Evolutionary conservation across 2,888 invertebrate genomes (phyloP), one percentile per base, ranked within the genome.

Genomic region (Nymphalis polychloros): DNA sequence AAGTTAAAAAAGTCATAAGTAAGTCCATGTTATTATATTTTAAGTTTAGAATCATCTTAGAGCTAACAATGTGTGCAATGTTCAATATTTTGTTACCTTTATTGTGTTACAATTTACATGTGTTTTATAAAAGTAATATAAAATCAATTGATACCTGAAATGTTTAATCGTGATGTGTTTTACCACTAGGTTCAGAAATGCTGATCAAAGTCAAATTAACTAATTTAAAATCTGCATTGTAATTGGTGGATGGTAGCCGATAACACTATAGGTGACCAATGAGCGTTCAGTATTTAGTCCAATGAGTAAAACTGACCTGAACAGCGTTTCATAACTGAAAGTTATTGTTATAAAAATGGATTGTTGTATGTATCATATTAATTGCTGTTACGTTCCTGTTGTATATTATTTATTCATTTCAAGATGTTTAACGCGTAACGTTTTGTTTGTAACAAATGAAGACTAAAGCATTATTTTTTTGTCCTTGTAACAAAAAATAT

Each of bases 11-110:
- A 31, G n/a, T 16, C 13, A 23, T 16, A 23, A 53, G 16, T 23
- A 20, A 31, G 53, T 55, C 53, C 27, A 55, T 17, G 31, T n/a
- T 53, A 20, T 3, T 50, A 55, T 31, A 64, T 64, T 64, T 64
- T 47, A 50, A 19, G 20, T 50, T 41, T 50, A 17, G 17, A 13
- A n/a, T 31, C n/a, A 8, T 55, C 7, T 31, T 53, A 55, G 31
- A 17, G 13, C 16, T 53, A n/a, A 53, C 8, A 19, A 31, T 55
- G 53, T 55, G 17, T 27, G 13, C 17, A 17, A 55, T 31, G 53
- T 55, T 55, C 16, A 52, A 27, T 27, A 17, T 17, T 8, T 27
- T 53, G 7, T 31, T 13, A 41, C 41, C 13, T 55, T 55, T 31
- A 17, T 27, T 55, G 31, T 55, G n/a, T 55, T 31, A 31, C 8